A percentile compares a stretch with the other conserved stretches of the same genome.
Conservation (phyloP, 1,140 invertebrate species). For the Drosophila prosaltans region DNA sequence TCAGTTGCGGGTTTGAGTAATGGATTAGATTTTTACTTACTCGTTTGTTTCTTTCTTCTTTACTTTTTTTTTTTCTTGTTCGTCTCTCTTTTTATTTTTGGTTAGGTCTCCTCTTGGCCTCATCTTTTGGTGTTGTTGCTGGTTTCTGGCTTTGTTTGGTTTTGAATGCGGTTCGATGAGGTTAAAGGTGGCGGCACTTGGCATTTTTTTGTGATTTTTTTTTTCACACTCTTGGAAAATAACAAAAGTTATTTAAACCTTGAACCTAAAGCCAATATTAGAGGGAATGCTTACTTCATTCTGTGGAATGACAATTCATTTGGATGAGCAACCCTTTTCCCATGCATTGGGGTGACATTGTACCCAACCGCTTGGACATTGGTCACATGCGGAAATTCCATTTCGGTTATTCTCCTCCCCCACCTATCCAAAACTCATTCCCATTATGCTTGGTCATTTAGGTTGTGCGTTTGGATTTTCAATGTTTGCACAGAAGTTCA, state of each 20-base stretch:
- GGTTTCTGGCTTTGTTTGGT: too few relatives aligned
- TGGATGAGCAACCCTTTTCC: neutral
- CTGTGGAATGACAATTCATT: neutral
- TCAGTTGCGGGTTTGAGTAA: slow-evolving; percentile 73
- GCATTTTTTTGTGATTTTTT: neutral
- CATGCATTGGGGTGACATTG: too few relatives aligned
- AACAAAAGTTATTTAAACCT: too few relatives aligned
- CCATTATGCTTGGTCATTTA: neutral
- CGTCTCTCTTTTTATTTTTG: neutral
- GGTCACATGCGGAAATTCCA: neutral
- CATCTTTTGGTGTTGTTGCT: too few relatives aligned
- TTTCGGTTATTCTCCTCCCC: too few relatives aligned
- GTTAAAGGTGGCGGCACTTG: slow-evolving; percentile 30
- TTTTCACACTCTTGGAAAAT: too few relatives aligned
- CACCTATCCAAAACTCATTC: neutral
- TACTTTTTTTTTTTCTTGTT: too few relatives aligned
- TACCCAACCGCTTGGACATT: too few relatives aligned
- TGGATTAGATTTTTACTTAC: slow-evolving; percentile 79
- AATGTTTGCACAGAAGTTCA: neutral
- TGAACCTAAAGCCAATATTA: neutral
- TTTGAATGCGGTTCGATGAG: too few relatives aligned
- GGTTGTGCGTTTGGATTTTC: neutral
- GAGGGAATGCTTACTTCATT: neutral
- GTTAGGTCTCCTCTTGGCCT: too few relatives aligned
- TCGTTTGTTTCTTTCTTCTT: slow-evolving; percentile 41